Conservation (phyloP, 2,113 vertebrate genomes). For the Oxyruncus cristatus region DNA sequence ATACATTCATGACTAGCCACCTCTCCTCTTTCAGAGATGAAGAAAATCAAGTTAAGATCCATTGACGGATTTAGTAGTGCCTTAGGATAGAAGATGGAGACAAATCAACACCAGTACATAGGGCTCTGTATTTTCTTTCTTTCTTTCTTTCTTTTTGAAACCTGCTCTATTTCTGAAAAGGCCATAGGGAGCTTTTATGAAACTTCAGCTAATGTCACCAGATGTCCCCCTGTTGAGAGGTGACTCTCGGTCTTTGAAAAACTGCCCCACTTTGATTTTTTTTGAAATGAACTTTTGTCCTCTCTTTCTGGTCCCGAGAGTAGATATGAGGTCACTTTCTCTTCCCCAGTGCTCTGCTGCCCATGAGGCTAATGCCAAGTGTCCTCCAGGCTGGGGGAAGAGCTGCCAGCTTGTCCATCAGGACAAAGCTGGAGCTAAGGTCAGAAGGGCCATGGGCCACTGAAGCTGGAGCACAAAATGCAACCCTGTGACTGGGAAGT, state of each 20-base stretch:
- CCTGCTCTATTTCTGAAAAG: conserved; percentile 32
- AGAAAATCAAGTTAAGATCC: not conserved
- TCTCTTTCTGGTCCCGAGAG: not conserved
- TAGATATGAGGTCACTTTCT: not conserved
- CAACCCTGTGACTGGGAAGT: not conserved
- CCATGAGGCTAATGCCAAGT: not conserved
- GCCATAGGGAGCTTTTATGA: conserved; percentile 27
- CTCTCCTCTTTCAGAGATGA: not conserved
- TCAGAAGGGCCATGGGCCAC: not conserved
- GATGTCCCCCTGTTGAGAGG: conserved; percentile 63
- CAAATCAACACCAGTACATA: not conserved
- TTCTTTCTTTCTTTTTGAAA: not conserved
- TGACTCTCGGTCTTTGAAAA: conserved; percentile 41
- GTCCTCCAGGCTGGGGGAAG: not conserved
- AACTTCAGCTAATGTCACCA: conserved; percentile 56
- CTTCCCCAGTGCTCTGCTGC: not conserved
- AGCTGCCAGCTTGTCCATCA: not conserved
- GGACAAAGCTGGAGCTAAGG: not conserved
- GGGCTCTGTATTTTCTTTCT: not conserved
- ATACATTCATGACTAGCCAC: not conserved
- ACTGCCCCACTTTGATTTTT: conserved; percentile 16
- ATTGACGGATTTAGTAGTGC: not conserved
- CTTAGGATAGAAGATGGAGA: not conserved
- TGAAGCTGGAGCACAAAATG: not conserved
- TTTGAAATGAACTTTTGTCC: not conserved